Conservation (phyloP, 2,797 vertebrate genomes). For the Pipistrellus nathusii region DNA sequence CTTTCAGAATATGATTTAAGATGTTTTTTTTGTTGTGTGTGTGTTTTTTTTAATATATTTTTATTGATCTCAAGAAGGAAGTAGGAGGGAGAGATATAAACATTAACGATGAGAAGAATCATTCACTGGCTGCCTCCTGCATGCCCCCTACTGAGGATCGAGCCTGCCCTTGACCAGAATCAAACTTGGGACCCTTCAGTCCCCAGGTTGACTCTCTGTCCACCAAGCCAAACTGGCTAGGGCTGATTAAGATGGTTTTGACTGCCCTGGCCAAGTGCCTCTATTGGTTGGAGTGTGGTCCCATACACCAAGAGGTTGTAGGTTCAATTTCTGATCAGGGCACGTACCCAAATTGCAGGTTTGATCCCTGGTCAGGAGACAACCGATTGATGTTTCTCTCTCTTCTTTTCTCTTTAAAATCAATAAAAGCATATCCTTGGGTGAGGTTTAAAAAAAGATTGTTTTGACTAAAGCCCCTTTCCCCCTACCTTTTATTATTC, state of each 20-base stretch:
- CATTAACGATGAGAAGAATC: no score
- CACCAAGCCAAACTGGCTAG: no score
- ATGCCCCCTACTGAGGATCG: no score
- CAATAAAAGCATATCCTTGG: neutral
- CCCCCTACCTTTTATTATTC: neutral
- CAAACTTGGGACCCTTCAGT: no score
- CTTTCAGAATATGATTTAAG: constrained; percentile 7
- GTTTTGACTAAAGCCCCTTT: constrained; percentile 25
- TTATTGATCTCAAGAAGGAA: no score
- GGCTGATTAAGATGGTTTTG: constrained; percentile 29
- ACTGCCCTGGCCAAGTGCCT: neutral
- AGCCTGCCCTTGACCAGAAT: no score
- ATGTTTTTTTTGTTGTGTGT: neutral
- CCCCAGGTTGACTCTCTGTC: no score
- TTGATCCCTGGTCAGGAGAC: neutral
- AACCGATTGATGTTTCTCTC: neutral
- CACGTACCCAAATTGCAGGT: neutral
- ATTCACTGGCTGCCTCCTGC: no score
- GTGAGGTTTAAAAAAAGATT: neutral
- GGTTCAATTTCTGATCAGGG: neutral
- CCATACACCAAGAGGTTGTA: neutral
- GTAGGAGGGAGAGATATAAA: no score
- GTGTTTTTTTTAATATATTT: no score
- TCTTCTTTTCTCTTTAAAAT: neutral
- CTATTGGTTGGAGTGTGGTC: neutral